Evolutionary conservation across 2,113 vertebrate genomes (phyloP), one percentile per base, ranked within the genome.

Genomic region (Tamias sibiricus): DNA sequence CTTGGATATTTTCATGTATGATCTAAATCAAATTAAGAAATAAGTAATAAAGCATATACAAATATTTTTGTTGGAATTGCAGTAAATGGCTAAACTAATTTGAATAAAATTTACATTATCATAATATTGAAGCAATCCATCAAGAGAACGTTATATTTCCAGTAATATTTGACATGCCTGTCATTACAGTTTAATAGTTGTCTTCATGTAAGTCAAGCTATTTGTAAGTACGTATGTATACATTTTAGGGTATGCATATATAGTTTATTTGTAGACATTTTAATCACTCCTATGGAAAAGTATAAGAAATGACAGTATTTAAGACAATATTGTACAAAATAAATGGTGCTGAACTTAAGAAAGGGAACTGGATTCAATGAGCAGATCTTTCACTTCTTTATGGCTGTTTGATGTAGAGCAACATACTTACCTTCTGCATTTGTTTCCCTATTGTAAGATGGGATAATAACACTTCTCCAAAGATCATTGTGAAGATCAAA

Each of bases 1-100:
- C 28, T 68, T 59, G 40, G 37, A 35, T 87, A 93, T 93, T 88
- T 44, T 71, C 8, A 81, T 76, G 40, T 11, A 91, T 62, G 59
- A 20, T 93, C 28, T 8, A 72, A 91, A 93, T 95, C 92, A 95
- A 90, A 83, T 44, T 85, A 49, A 75, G 74, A 87, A 88, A 71
- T 52, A 95, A 24, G 54, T 57, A 95, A 84, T 42, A 57, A 79
- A 68, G n/a, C 49, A 85, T 62, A 92, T 52, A 80, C 49, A 57
- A 72, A 42, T 24, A 93, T 47, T 80, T 72, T 95, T 14, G 92
- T 62, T 90, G 13, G n/a, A 94, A 95, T 52, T 95, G 3, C 19
- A 90, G 62, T 77, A 86, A 85, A 44, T 90, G 72, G 40, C 11
- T 89, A 92, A 81, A 47, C 11, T 74, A 52, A 79, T 64, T 62